These are phyloP conservation scores for Acrocera orbiculus DNA, from an alignment of 2,888 invertebrate genomes.

Conservation along the genomic window DNA sequence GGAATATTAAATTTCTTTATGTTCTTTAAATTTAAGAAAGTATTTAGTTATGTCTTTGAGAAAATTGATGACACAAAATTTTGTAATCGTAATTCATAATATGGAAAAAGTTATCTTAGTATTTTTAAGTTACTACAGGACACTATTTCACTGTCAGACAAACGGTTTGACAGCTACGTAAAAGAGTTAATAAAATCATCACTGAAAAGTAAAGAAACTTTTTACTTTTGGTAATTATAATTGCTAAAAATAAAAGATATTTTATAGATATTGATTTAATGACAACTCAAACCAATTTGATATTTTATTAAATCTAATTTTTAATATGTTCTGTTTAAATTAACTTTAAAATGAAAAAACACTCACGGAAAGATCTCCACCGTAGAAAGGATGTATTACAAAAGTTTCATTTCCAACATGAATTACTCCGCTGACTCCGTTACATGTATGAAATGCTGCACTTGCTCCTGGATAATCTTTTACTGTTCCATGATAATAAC, in stretches of 20 bases:
- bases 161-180: no score
- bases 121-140: no score
- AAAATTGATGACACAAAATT: no score
- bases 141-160: no score
- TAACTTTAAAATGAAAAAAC: slow-evolving; percentile 5
- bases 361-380: slow-evolving; percentile 92
- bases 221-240: neutral
- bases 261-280: no score
- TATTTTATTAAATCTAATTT: neutral
- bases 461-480: slow-evolving; percentile 93
- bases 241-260: no score
- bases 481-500: slow-evolving; percentile 96
- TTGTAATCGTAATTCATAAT: no score
- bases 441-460: slow-evolving; percentile 95
- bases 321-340: neutral
- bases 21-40: no score
- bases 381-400: slow-evolving; percentile 94
- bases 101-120: no score
- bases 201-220: neutral
- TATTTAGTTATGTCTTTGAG: no score
- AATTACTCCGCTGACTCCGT: slow-evolving; percentile 93
- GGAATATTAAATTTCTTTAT: no score
- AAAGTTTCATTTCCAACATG: slow-evolving; percentile 96
- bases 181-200: neutral
- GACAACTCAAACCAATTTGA: neutral